Evolutionary conservation across 2,888 invertebrate genomes (phyloP), one percentile per base, ranked within the genome.

Genomic region (Pollenia griseotomentosa): DNA sequence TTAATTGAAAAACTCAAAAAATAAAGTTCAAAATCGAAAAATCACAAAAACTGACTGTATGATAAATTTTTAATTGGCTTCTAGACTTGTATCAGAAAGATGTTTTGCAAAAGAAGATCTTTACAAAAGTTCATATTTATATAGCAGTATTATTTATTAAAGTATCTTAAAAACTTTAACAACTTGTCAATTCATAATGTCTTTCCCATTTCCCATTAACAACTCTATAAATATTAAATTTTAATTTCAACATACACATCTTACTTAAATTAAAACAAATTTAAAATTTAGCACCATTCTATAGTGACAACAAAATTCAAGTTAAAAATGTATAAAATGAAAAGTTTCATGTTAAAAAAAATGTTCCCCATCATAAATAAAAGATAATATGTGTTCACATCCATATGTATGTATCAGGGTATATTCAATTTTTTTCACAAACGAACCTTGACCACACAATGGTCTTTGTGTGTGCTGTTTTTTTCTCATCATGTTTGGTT

Each of bases 401-500:
- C 53, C 53, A 55, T 23, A 40, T 51, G 19, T 33, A 44, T 59
- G 23, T 71, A 53, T 66, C n/a, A 23, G 46, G 55, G 12, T 11
- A 53, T 53, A 80, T 16, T 46, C 16, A 46, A 48, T 33, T 19
- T 59, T 48, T 61, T 51, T 10, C 59, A 63, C 78, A 75, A 86
- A 80, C 71, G 23, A 83, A 83, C 80, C 80, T 83, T 81, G 71
- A 83, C 86, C 86, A 86, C 83, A 81, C 75, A 81, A 71, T 77
- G 70, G 86, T 65, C n/a, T 65, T 46, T 44, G 40, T 48, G 16
- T 75, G 46, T 33, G 46, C 2, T 33, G 14, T 55, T 42, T 48
- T 70, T 59, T 46, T 44, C 44, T 51, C 51, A 40, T 71, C 33
- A 16, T 70, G 70, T 57, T 77, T 77, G 53, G 63, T 7, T 80